phyloP scores from a whole-genome alignment of 2,888 invertebrate species.

The Megalurothrips usitatus region DNA sequence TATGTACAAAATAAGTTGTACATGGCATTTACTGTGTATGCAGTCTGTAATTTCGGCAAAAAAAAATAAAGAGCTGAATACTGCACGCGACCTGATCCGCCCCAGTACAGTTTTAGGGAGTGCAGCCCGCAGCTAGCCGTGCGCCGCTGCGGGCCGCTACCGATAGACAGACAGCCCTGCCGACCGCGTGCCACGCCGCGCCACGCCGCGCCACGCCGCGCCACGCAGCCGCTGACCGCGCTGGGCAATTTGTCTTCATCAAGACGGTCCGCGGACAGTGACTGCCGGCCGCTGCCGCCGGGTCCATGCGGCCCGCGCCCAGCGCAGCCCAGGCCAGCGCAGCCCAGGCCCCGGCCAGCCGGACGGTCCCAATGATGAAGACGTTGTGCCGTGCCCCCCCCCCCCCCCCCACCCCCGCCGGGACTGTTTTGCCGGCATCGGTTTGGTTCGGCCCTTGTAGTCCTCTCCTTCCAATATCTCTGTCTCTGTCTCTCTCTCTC shows the following conservation, averaged over 20 bases:
- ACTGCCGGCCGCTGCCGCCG: neutral
- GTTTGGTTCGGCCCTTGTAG: neutral
- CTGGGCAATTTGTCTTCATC: constrained; percentile 14
- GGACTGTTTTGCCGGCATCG: neutral
- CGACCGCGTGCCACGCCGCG: neutral
- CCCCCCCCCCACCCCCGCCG: neutral
- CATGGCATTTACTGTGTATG: too few species aligned
- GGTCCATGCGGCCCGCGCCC: neutral
- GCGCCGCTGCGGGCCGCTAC: too few species aligned
- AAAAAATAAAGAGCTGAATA: too few species aligned
- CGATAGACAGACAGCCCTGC: neutral
- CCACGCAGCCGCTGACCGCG: neutral
- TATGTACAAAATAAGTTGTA: too few species aligned
- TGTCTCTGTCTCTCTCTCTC: too few species aligned
- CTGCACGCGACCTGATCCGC: too few species aligned
- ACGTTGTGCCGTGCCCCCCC: too few species aligned
- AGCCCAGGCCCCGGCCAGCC: too few species aligned
- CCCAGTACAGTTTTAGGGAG: too few species aligned
- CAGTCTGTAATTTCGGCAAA: too few species aligned
- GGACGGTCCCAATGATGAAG: too few species aligned
- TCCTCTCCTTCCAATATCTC: neutral
- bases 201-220: neutral
- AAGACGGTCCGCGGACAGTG: neutral
- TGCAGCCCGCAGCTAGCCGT: too few species aligned
- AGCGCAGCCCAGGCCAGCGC: neutral